A percentile compares a stretch with the other conserved stretches of the same genome.
Evolutionary conservation across 92 coral and sea anemone genomes (phyloP).

Genomic region (Virgularia gustaviana): DNA sequence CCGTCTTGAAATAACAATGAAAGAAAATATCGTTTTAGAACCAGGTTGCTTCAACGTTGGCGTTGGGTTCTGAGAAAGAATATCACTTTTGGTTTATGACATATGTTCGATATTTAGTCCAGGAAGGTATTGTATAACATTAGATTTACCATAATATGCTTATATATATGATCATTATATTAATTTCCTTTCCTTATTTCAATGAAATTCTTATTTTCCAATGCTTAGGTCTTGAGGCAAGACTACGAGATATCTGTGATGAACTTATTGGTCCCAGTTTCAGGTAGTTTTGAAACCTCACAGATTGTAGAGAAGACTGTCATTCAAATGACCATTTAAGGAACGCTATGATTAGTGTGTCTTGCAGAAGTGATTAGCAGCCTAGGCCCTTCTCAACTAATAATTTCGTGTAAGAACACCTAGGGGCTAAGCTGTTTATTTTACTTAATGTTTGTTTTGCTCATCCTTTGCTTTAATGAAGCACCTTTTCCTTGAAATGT

Average conservation of each 20-base stretch:
- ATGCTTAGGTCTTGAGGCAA: constrained; percentile 69
- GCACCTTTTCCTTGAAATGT: no score
- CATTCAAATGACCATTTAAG: not conserved
- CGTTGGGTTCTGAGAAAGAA: constrained; percentile 88
- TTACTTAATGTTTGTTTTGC: no score
- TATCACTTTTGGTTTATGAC: constrained; percentile 93
- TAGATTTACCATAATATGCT: no score
- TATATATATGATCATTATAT: no score
- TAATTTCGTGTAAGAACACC: no score
- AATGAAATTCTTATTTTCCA: not conserved
- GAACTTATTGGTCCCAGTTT: constrained; percentile 88
- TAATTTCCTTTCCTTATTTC: not conserved
- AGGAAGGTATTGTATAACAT: constrained; percentile 20
- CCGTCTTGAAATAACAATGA: not conserved
- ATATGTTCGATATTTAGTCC: constrained; percentile 71
- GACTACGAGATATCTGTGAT: constrained; percentile 84
- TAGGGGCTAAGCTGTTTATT: no score
- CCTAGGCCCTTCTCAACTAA: no score
- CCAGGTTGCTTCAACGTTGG: constrained; percentile 79
- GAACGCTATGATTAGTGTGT: not conserved
- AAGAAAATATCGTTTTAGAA: no score
- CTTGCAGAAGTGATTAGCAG: not conserved
- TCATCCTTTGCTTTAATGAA: no score
- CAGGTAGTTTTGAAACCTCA: constrained; percentile 47
- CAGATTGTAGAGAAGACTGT: not conserved